Evolutionary conservation across 2,113 vertebrate species (phyloP).

Genomic region (Dasyprocta punctata): DNA sequence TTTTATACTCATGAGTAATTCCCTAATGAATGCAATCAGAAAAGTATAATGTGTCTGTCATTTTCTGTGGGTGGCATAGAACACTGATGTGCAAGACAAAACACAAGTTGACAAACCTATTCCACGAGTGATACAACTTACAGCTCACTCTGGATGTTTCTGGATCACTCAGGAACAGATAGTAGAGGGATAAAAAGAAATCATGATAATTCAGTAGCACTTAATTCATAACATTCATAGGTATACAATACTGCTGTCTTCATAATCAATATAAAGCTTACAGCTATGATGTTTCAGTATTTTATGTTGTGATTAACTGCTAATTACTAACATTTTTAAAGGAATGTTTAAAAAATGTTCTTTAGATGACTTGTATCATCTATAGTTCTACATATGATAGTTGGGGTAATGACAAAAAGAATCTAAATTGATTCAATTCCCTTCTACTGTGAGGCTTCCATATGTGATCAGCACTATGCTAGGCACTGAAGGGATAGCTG

Average conservation of each 20-base stretch:
- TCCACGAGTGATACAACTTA: not conserved
- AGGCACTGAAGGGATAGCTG: not conserved
- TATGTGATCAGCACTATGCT: not conserved
- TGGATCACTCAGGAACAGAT: not conserved
- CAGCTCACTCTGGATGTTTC: not conserved
- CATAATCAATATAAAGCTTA: not conserved
- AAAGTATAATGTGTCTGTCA: not conserved
- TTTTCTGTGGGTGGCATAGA: not conserved
- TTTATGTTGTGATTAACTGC: conserved; percentile 41
- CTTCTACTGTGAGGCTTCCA: not conserved
- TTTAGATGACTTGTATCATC: not conserved
- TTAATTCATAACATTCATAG: not conserved
- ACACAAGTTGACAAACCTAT: not conserved
- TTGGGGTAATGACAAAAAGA: not conserved
- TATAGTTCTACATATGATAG: not conserved
- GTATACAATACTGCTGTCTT: conserved; percentile 5
- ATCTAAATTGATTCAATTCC: not conserved
- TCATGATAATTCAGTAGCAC: not conserved
- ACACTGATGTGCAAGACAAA: not conserved
- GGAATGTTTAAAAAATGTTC: not conserved
- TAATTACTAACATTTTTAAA: conserved; percentile 38
- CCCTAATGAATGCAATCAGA: not conserved
- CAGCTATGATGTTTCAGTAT: not conserved
- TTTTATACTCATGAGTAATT: conserved; percentile 35
- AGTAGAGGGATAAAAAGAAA: not conserved